Evolutionary conservation across 2,113 vertebrate genomes (phyloP).

Genomic region (Proteles cristata): DNA sequence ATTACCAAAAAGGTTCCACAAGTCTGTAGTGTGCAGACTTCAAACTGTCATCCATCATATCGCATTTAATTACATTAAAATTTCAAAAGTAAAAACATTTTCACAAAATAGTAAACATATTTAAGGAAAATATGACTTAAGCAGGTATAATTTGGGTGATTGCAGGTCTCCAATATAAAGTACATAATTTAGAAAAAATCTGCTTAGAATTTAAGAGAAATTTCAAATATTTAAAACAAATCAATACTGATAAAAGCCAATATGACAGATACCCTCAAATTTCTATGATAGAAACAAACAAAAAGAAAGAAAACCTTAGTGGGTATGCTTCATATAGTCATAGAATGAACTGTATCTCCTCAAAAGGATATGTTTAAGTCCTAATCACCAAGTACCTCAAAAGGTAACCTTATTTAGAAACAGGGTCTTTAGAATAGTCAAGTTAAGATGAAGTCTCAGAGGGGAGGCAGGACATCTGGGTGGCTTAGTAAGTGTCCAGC

Average conservation of each 20-base stretch:
- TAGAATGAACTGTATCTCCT: not conserved
- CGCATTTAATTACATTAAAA: constrained; percentile 8
- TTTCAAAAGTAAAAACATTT: constrained; percentile 18
- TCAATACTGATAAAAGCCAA: not conserved
- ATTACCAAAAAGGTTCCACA: not conserved
- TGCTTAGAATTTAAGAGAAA: constrained; percentile 24
- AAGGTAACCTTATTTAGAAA: not conserved
- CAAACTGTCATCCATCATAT: not conserved
- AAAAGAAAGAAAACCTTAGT: not conserved
- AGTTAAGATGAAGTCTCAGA: not conserved
- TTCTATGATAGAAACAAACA: not conserved
- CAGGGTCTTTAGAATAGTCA: not conserved
- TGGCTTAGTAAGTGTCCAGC: too few relatives aligned
- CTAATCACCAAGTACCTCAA: not conserved
- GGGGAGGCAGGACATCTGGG: too few relatives aligned
- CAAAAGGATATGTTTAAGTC: not conserved
- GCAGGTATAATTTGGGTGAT: not conserved
- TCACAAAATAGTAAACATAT: not conserved
- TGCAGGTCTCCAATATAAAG: not conserved
- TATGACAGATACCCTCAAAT: not conserved
- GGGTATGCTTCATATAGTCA: not conserved
- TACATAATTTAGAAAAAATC: not conserved
- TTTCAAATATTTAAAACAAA: constrained; percentile 44
- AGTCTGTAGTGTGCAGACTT: not conserved
- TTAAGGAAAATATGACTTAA: not conserved